Base-by-base conservation (phyloP, 2,113 vertebrate genomes). In the Hiodon alosoides region DNA sequence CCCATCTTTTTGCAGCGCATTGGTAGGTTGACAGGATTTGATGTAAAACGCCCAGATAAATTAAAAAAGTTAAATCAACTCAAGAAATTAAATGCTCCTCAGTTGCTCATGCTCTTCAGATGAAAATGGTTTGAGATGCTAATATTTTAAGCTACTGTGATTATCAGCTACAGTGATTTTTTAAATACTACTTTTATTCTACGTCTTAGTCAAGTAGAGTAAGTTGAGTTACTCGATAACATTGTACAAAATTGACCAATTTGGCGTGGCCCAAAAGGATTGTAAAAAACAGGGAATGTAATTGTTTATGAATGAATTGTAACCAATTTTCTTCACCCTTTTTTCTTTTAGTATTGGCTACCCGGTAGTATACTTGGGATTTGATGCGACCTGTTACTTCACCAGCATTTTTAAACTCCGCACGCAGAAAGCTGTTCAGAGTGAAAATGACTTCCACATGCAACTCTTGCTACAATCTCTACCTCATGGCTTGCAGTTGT, bases 331-430 rank as follows among this genome's bases (percentile, higher is more conserved):
- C 59, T 31, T 2, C 69, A 17, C 47, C 72, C 31, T n/a, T 46
- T 58, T 54, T 55, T 74, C 52, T 31, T 75, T 61, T 73, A 93
- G 92, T 81, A 92, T 93, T 54, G 92, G 92, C 58, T 93, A 93
- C 81, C 92, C 92, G 46, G 85, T 93, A 0, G 92, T 92, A 31
- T 93, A 91, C 79, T 80, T 93, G 82, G 91, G 92, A 59, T 93
- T 93, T 73, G 90, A 93, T 76, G 90, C 87, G 78, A 92, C 91
- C 73, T 92, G 91, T 82, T 93, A 93, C 83, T 91, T 93, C 85
- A 89, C 89, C 81, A 90, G 89, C 80, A 86, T 91, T 79, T 89
- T 93, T 13, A 92, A 92, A 82, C 83, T 91, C 81, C 87, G 90
- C 62, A 86, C 89, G 48, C 90, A 92, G 82, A 92, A 91, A 81